Evolutionary conservation across 2,888 invertebrate species (phyloP), one percentile per base, ranked within the genome.

Genomic region (Aproaerema taeniolella): DNA sequence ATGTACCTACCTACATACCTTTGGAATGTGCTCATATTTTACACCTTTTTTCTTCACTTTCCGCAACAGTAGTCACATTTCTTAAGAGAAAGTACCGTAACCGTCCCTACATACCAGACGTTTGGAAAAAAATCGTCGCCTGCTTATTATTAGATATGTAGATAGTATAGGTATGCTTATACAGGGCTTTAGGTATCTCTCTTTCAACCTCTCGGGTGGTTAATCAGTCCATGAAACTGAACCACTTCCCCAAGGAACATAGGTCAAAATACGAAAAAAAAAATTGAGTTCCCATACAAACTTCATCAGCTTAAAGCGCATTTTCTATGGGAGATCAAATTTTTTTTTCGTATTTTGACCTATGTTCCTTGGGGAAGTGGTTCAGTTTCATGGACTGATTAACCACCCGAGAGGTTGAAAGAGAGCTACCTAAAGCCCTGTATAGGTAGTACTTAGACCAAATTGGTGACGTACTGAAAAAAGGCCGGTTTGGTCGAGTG

Each of bases 61-160:
- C 36, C 12, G 31, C 39, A 40, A 42, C 39, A 39, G 41, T 47
- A 38, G 39, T 42, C 47, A 46, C 38, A 41, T 42, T 58, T 56
- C 45, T 53, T 43, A 38, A 48, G 44, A 46, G 45, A 54, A 60
- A 59, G 58, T 62, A 65, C 67, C 63, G 67, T 62, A 67, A 65
- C 47, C 50, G 46, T 55, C 49, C 45, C 44, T 48, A 42, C 47
- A 40, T 47, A 64, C 60, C 53, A 36, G 36, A 36, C 36, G 12
- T 24, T 57, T 15, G 61, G 64, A 67, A 70, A 26, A 69, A 45
- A 53, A 46, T 45, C 26, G 45, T 36, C 46, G 50, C 53, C 55
- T n/a, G 8, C 53, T 20, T 20, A 20, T 20, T 4, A 20, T 20
- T 6, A 20, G 20, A 20, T 6, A 20, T 20, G 20, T 20, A 6